Base-by-base conservation (phyloP, 2,888 invertebrate genomes). In the Thalpophila matura region DNA sequence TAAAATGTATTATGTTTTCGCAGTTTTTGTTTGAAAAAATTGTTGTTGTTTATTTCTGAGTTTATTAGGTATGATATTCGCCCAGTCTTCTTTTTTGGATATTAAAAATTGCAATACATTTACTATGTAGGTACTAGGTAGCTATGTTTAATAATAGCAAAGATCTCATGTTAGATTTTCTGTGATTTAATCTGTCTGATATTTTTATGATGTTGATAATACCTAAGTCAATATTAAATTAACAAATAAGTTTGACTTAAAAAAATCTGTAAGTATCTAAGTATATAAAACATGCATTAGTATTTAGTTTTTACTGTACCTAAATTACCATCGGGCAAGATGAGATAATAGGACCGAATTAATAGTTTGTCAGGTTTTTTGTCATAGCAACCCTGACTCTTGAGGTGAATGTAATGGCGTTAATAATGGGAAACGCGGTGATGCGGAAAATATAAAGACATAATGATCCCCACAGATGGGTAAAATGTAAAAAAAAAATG, bases 371-470 rank as follows among this genome's bases (percentile, higher is more conserved):
- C 22, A 9, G 24, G 18, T 29, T 73, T 63, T 68, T 69, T 68
- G 14, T 14, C 0, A 22, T 31, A 50, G 37, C 60, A 69, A 59
- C 74, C 74, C 69, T 69, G 69, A 74, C 50, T 59, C 22, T 43
- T 47, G 40, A 59, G 53, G 26, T 43, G 57, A 59, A 51, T 46
- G 54, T 74, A 79, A 65, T 66, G 29, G 56, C 51, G 54, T 55
- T 77, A 80, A 79, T 79, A 63, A 79, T 79, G 79, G 76, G 79
- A 75, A 75, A 62, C 67, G 56, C 76, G 35, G 55, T 75, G 79
- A 72, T 69, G 79, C 79, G 75, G 69, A 66, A 78, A 67, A 80
- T 62, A 78, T 72, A 62, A 78, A 78, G 58, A 69, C 61, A 43
- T 80, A 78, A 80, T 80, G 65, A 72, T 65, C 49, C 20, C 31